Percentiles rank a stretch among this genome's conserved stretches.
These are phyloP conservation scores for Procambarus virginalis DNA, from an alignment of 1,140 invertebrate species.

Conservation along the genomic window DNA sequence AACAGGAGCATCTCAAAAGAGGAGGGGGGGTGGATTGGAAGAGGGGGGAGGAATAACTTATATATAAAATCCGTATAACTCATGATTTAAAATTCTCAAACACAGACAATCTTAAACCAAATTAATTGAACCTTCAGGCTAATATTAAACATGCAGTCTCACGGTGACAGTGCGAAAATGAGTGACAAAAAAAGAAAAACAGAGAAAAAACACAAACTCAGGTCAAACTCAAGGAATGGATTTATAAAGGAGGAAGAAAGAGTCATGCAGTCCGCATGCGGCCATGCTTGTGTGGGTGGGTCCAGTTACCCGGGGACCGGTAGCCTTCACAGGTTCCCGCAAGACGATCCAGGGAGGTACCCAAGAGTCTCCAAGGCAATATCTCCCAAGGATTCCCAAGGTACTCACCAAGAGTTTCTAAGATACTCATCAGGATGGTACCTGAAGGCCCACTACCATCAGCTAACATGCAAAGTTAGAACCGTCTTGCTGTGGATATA, in stretches of 20 bases:
- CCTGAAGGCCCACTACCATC: too few species aligned
- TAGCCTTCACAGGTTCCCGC: too few species aligned
- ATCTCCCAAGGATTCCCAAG: too few species aligned
- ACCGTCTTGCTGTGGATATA: too few species aligned
- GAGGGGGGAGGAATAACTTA: not conserved
- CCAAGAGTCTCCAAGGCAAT: too few species aligned
- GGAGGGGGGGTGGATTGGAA: not conserved
- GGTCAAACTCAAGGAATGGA: not conserved
- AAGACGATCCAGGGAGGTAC: too few species aligned
- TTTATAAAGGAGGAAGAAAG: constrained; percentile 18
- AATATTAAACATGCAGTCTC: constrained; percentile 23
- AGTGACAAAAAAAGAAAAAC: constrained; percentile 56
- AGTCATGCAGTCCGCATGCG: constrained; percentile 14
- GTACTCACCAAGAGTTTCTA: too few species aligned
- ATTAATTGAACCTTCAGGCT: constrained; percentile 21
- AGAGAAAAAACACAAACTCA: constrained; percentile 45
- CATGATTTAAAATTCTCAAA: not conserved
- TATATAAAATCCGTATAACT: not conserved
- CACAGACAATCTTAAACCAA: not conserved
- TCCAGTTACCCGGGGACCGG: not conserved
- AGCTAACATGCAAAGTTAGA: too few species aligned
- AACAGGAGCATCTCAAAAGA: too few species aligned
- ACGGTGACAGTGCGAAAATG: constrained; percentile 55
- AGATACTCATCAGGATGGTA: too few species aligned
- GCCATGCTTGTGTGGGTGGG: not conserved